phyloP scores from a whole-genome alignment of 1,140 invertebrate species.

The Tetragnatha versicolor region DNA sequence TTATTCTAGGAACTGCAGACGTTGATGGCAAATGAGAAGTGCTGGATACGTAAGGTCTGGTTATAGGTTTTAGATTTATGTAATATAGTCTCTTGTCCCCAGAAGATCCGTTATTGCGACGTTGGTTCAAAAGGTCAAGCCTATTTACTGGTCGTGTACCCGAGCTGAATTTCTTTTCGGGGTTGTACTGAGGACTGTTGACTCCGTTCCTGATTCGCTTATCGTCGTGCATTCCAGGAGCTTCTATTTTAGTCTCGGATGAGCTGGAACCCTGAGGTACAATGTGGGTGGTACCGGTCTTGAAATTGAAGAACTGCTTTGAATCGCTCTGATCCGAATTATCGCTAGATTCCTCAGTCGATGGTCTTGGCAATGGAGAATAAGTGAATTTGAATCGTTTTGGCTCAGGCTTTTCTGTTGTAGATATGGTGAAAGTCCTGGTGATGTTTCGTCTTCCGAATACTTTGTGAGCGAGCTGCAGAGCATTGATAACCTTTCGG shows the following conservation, averaged over 20 bases:
- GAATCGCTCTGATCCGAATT: background rate
- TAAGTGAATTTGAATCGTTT: constrained; percentile 27
- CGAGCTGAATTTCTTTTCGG: too few species aligned
- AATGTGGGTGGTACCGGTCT: constrained; percentile 15
- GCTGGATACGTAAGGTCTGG: constrained; percentile 29
- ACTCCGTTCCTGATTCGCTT: background rate
- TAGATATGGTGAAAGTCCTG: background rate
- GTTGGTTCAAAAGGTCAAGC: background rate
- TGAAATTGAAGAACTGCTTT: constrained; percentile 32
- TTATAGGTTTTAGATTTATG: constrained; percentile 27
- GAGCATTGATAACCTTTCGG: constrained; percentile 11
- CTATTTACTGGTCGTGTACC: too few species aligned
- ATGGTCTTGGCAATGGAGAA: background rate
- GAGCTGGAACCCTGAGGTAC: background rate
- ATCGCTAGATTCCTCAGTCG: background rate
- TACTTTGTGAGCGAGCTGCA: constrained; percentile 19
- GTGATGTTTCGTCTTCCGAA: constrained; percentile 35
- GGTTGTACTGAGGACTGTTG: too few species aligned
- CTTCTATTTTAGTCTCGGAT: background rate
- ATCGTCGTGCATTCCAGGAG: background rate
- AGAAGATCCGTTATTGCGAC: background rate
- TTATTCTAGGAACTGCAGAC: too few species aligned
- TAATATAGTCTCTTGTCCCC: constrained; percentile 4
- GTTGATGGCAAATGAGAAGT: background rate
- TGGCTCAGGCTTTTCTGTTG: constrained; percentile 7